Base-by-base conservation (phyloP, 2,888 invertebrate genomes). In the Polymixis flavicincta region DNA sequence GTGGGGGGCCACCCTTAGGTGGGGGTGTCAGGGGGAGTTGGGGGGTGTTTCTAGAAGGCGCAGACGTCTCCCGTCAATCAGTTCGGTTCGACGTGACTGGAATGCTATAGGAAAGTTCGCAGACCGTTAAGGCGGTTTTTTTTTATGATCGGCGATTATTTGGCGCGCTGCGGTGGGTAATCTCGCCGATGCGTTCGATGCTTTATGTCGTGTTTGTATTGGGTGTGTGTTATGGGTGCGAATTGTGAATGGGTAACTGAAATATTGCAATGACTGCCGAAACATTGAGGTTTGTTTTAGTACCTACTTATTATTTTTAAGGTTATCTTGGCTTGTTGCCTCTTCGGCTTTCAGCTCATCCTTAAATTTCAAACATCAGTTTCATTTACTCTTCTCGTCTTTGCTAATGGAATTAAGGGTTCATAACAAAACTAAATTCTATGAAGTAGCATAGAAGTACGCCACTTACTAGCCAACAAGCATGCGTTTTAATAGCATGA, bases 11-110 rank as follows among this genome's bases (percentile, higher is more conserved):
- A 85, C 89, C 88, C 71, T 25, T 72, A 61, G 75, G 65, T 63
- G 45, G 59, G 72, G 80, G 76, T 74, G 86, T 84, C 84, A 85
- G 77, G 60, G 76, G 87, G 87, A 73, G 64, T 37, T 54, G 74
- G 81, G 86, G 85, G 84, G 84, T 78, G 88, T 82, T 85, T 77
- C 83, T 75, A 85, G 88, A 90, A 92, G 94, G 95, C 93, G 94
- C 93, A 93, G 94, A 94, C 95, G 96, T 96, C 96, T 95, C 95
- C 92, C 96, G 96, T 96, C 96, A 96, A 96, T 96, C 96, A 96
- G 96, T 94, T 94, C 92, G 92, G 87, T 83, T 86, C 90, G 93
- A 96, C 96, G 96, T 96, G 96, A 93, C 93, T 91, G 89, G 96
- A 95, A 96, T 96, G 90, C 88, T 89, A 85, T 78, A 86, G 86